Evolutionary conservation across 2,888 invertebrate species (phyloP), one percentile per base, ranked within the genome.

Genomic region (Cenopis cana): DNA sequence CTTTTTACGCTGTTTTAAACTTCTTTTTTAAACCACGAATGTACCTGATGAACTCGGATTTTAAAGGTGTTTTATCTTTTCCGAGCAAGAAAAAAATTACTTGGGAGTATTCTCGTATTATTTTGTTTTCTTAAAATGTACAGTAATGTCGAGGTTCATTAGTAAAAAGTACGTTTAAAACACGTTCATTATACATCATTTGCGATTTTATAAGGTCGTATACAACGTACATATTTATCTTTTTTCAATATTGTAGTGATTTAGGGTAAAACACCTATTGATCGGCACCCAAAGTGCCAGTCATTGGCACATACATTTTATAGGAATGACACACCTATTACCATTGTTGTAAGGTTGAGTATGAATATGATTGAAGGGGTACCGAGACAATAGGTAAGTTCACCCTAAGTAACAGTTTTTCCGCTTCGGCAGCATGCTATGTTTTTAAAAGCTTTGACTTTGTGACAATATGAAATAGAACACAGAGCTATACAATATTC

Each of bases 1-100:
- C 81, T 80, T 79, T 83, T 86, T 83, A 71, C 68, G 66, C 66
- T 61, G 62, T 66, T 56, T 74, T 69, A 68, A 66, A 64, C 73
- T 55, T 72, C 73, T 72, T 72, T 68, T 72, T 69, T 56, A 61
- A 50, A 65, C 71, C 41, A 18, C 55, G 59, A 66, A 18, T 60
- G 20, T 59, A 54, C 59, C 24, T 64, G 14, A 20, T 41, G 20
- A 46, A 60, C 29, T 17, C 41, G 59, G 20, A 12, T 24, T n/a
- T 59, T 24, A 17, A n/a, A 46, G 46, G 46, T n/a, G 1, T n/a
- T 24, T 60, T 56, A 17, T 17, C 6, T 29, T 49, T 61, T 41
- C 55, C 9, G n/a, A 29, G 0, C 38, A 24, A 38, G 17, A 6
- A 4, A 24, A 24, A 24, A 2, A 12, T 36, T 18, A 33, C 29